Evolutionary conservation across 2,797 vertebrate genomes (phyloP).

Genomic region (Enteromius treurensis): DNA sequence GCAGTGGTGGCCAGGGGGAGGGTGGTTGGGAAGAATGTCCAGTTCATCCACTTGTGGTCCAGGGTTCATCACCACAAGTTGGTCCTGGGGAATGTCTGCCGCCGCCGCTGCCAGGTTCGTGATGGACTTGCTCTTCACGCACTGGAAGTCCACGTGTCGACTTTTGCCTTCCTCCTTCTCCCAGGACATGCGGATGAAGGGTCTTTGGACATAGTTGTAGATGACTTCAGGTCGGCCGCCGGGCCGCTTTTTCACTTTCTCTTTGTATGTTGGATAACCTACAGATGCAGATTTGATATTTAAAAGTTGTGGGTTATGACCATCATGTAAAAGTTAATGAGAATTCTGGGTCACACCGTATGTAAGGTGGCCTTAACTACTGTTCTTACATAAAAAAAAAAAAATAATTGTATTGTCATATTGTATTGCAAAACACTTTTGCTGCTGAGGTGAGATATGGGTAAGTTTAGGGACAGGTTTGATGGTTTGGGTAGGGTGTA

Average conservation of each 20-base stretch:
- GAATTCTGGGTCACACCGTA: too few species aligned
- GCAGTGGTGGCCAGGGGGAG: conserved; percentile 80
- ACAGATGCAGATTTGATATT: not conserved
- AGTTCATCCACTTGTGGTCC: conserved; percentile 96
- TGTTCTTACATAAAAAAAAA: too few species aligned
- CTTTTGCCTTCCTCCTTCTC: conserved; percentile 98
- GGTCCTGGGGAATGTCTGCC: conserved; percentile 95
- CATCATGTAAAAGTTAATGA: not conserved
- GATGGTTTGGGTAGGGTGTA: too few species aligned
- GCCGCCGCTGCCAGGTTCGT: conserved; percentile 93
- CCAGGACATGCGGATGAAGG: conserved; percentile 98
- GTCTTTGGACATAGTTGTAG: conserved; percentile 97
- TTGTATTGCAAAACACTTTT: too few species aligned
- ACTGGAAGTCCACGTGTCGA: conserved; percentile 96
- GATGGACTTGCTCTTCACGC: conserved; percentile 97
- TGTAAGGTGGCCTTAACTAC: too few species aligned
- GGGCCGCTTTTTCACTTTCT: conserved; percentile 96
- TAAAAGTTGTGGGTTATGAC: not conserved
- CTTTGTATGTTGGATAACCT: conserved; percentile 98
- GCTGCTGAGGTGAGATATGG: too few species aligned
- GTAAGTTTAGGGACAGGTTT: too few species aligned
- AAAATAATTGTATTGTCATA: too few species aligned
- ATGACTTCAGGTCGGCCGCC: conserved; percentile 95
- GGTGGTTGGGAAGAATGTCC: conserved; percentile 91
- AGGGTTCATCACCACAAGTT: conserved; percentile 92